Percentiles rank a stretch among this genome's conserved stretches.
phyloP scores from a whole-genome alignment of 2,797 vertebrate species.

The Eurystomus glaucurus region DNA sequence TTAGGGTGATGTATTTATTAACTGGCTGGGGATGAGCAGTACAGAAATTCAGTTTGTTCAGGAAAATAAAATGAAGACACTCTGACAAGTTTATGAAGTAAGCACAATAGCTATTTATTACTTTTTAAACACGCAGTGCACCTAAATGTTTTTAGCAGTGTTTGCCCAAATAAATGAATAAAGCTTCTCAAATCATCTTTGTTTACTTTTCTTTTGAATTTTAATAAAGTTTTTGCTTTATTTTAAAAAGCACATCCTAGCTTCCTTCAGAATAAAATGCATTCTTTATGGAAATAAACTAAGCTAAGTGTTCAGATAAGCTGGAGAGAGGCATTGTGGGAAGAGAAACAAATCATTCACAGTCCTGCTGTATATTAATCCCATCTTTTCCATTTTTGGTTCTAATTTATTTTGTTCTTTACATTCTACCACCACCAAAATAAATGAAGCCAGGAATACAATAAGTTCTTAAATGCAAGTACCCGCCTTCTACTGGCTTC shows the following conservation, averaged over 20 bases:
- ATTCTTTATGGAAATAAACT: constrained; percentile 70
- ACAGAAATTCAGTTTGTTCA: constrained; percentile 92
- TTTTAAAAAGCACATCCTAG: constrained; percentile 61
- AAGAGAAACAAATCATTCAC: constrained; percentile 64
- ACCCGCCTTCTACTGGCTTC: constrained; percentile 12
- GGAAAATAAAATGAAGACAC: constrained; percentile 93
- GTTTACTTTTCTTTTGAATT: constrained; percentile 80
- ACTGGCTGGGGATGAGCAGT: constrained; percentile 87
- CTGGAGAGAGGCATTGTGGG: constrained; percentile 57
- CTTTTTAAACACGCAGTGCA: constrained; percentile 83
- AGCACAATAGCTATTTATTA: constrained; percentile 93
- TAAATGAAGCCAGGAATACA: constrained; percentile 54
- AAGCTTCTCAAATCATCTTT: constrained; percentile 79
- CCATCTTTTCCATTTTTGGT: constrained; percentile 71
- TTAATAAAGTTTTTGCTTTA: constrained; percentile 81
- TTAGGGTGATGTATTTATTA: constrained; percentile 98
- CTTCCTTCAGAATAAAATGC: constrained; percentile 41
- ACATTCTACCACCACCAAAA: constrained; percentile 37
- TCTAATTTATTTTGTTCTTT: constrained; percentile 77
- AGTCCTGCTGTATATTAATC: constrained; percentile 61
- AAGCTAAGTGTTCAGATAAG: constrained; percentile 69
- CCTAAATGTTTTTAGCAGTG: constrained; percentile 83
- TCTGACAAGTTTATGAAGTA: constrained; percentile 97
- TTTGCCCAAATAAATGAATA: constrained; percentile 85
- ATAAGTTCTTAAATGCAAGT: constrained; percentile 49